Percentiles rank a stretch among this genome's conserved stretches.
Conservation (phyloP, 2,888 invertebrate genomes). For the Dryomyza anilis region DNA sequence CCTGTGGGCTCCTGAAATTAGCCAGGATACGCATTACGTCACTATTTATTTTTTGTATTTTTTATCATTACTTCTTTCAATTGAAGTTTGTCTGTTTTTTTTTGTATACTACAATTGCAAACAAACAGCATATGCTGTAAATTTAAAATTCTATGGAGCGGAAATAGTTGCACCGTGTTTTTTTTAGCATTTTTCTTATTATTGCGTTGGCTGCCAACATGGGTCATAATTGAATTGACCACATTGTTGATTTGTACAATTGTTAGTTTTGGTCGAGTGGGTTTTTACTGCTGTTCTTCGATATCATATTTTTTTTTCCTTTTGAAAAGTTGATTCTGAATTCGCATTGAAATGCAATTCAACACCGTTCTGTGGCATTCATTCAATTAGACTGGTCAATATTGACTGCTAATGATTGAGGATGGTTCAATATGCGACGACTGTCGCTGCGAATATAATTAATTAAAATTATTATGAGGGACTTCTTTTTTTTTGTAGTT, state of each 20-base stretch:
- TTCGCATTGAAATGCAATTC: no score
- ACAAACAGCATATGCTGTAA: constrained; percentile 14
- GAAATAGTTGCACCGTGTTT: constrained; percentile 11
- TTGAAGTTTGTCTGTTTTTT: no score
- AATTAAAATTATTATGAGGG: constrained; percentile 1
- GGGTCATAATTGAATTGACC: constrained; percentile 1
- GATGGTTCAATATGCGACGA: neutral
- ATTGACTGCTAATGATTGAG: constrained; percentile 16
- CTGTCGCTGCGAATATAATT: no score
- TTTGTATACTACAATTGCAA: constrained; percentile 40
- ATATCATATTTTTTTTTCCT: no score
- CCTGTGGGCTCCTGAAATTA: constrained; percentile 50
- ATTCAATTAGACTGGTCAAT: constrained; percentile 10
- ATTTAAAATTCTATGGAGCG: constrained; percentile 18
- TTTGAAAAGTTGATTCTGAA: no score
- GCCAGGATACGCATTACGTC: constrained; percentile 51
- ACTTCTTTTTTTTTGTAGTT: no score
- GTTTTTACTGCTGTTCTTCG: no score
- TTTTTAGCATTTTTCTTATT: neutral
- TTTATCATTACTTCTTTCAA: neutral
- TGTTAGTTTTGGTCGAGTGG: no score
- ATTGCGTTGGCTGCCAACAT: neutral
- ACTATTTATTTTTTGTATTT: no score
- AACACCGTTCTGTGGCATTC: no score
- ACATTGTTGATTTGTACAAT: constrained; percentile 3